phyloP scores from a whole-genome alignment of 2,113 vertebrate genomes.

The Phyllostomus discolor region DNA sequence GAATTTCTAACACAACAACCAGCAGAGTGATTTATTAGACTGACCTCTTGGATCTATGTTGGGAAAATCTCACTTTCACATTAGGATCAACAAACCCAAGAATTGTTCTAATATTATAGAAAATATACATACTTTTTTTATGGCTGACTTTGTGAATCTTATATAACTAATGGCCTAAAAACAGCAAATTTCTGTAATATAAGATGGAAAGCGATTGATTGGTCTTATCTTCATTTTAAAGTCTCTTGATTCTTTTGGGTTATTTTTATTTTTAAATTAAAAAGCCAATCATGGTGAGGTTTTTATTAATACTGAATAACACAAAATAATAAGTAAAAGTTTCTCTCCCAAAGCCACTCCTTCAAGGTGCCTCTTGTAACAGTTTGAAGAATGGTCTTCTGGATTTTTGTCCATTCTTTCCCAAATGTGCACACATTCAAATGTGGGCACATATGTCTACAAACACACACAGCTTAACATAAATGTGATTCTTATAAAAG shows the following conservation, averaged over 20 bases:
- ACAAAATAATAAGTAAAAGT: not conserved
- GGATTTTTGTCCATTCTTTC: not conserved
- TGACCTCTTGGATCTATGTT: slow-evolving; percentile 46
- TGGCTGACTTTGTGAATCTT: not conserved
- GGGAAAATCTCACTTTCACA: slow-evolving; percentile 53
- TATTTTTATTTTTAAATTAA: slow-evolving; percentile 33
- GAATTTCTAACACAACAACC: not conserved
- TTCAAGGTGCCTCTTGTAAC: not conserved
- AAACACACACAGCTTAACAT: not conserved
- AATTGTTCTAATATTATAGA: slow-evolving; percentile 36
- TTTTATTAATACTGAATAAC: not conserved
- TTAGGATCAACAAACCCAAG: slow-evolving; percentile 38
- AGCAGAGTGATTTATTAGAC: slow-evolving; percentile 47
- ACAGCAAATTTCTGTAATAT: not conserved
- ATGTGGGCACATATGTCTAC: not conserved
- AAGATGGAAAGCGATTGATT: not conserved
- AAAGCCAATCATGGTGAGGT: not conserved
- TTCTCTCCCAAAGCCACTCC: not conserved
- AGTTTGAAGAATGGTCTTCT: not conserved
- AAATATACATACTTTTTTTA: slow-evolving; percentile 8
- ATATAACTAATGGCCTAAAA: not conserved
- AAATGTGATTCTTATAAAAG: not conserved
- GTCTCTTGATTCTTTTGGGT: not conserved
- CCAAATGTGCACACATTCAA: not conserved
- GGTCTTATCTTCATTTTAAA: slow-evolving; percentile 28